A percentile compares a stretch with the other conserved stretches of the same genome.
These are phyloP conservation scores for Cremastobaeus sp. DNA, from an alignment of 2,888 invertebrate species.

Conservation along the genomic window DNA sequence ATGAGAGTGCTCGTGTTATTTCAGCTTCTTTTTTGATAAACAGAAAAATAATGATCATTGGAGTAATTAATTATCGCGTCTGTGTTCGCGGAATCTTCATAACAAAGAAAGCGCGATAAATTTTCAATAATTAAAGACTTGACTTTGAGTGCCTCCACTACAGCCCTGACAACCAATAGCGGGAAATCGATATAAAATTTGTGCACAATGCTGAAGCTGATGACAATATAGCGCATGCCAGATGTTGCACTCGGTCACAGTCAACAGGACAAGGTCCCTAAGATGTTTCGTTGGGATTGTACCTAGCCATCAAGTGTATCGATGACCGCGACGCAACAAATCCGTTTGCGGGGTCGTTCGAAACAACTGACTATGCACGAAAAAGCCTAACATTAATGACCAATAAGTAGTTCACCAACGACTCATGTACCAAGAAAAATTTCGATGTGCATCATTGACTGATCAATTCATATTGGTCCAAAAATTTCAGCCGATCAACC, in stretches of 20 bases:
- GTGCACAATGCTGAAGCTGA: slow-evolving; percentile 41
- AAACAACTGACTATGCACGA: too few species aligned
- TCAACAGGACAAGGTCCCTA: slow-evolving; percentile 43
- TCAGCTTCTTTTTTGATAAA: neutral
- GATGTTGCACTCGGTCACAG: slow-evolving; percentile 31
- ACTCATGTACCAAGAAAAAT: too few species aligned
- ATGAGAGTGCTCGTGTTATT: slow-evolving; percentile 5
- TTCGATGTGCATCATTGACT: too few species aligned
- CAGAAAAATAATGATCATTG: slow-evolving; percentile 3
- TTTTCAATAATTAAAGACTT: too few species aligned
- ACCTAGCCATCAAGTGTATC: slow-evolving; percentile 16
- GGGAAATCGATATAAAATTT: slow-evolving; percentile 31
- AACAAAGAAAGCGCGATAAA: too few species aligned
- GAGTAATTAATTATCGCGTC: neutral
- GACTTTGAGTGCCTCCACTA: too few species aligned
- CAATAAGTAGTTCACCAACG: too few species aligned
- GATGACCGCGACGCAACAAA: slow-evolving; percentile 17
- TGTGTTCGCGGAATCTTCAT: neutral
- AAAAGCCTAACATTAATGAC: too few species aligned
- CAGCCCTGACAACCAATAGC: slow-evolving; percentile 16
- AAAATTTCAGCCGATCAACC: too few species aligned
- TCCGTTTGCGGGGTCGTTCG: slow-evolving; percentile 15
- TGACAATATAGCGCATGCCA: slow-evolving; percentile 39
- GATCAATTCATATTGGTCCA: too few species aligned
- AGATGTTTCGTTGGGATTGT: slow-evolving; percentile 28